These are phyloP conservation scores for Emmelina monodactyla DNA, from an alignment of 2,888 invertebrate species.

Conservation along the genomic window DNA sequence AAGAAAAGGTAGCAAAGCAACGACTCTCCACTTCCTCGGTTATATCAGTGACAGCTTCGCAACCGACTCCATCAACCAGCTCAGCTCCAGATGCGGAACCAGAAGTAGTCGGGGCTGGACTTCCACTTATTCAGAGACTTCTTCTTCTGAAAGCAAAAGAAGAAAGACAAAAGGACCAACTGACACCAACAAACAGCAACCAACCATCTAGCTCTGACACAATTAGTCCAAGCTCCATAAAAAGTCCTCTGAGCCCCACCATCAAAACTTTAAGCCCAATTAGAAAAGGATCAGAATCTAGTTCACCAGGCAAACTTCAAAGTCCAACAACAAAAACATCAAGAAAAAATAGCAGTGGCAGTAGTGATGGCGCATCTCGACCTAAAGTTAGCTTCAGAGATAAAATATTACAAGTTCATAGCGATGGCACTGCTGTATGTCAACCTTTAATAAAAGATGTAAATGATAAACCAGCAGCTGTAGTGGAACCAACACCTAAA, in stretches of 20 bases:
- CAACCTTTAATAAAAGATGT: constrained; percentile 51
- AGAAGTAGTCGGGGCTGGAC: constrained; percentile 73
- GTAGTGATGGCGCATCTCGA: constrained; percentile 44
- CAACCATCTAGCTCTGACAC: constrained; percentile 61
- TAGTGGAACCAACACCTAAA: constrained; percentile 54
- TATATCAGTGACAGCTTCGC: constrained; percentile 47
- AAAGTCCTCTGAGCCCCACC: constrained; percentile 59
- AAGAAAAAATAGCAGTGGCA: constrained; percentile 56
- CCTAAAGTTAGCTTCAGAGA: constrained; percentile 71
- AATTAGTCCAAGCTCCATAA: constrained; percentile 57
- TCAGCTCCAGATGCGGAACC: constrained; percentile 64
- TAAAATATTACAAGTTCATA: constrained; percentile 66
- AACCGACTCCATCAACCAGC: constrained; percentile 69
- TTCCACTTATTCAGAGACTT: constrained; percentile 78
- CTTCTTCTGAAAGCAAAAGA: constrained; percentile 79
- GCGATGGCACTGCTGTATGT: constrained; percentile 53
- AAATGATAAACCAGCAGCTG: constrained; percentile 48
- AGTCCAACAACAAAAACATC: constrained; percentile 55
- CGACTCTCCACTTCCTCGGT: constrained; percentile 43
- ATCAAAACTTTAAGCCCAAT: constrained; percentile 56
- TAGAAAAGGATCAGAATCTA: constrained; percentile 58
- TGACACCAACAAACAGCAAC: constrained; percentile 48
- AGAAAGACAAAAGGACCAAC: constrained; percentile 65
- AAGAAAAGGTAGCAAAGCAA: constrained; percentile 59
- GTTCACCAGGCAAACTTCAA: constrained; percentile 55